Conservation (phyloP, 2,113 vertebrate species). For the Strigops habroptila region DNA sequence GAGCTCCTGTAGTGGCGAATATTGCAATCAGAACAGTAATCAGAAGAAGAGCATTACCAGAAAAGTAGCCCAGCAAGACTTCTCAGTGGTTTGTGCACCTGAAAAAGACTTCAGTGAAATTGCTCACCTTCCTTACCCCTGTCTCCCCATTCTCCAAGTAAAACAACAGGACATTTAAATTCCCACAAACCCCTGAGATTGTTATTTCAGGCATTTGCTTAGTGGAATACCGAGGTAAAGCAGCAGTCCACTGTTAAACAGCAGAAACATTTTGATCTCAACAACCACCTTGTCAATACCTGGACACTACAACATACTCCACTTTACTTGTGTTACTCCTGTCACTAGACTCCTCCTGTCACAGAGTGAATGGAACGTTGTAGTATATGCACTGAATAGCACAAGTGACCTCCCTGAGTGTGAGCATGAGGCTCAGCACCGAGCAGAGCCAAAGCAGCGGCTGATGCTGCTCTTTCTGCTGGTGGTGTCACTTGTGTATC, state of each 20-base stretch:
- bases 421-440: fast-evolving
- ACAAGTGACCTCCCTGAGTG: neutral
- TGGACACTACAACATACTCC: neutral
- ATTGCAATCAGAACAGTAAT: neutral
- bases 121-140: neutral
- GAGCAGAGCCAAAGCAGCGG: neutral
- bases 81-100: neutral
- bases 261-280: neutral
- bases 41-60: neutral
- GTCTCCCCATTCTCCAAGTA: neutral
- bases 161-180: neutral
- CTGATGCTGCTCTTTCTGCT: no score
- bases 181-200: neutral
- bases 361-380: neutral
- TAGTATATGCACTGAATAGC: neutral
- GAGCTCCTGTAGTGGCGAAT: neutral
- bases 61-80: neutral
- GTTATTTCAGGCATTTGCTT: neutral
- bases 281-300: neutral
- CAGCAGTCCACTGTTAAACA: neutral
- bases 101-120: neutral
- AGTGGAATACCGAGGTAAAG: neutral
- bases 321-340: neutral
- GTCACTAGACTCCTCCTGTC: neutral
- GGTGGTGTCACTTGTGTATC: fast-evolving